These are phyloP conservation scores for Cynoglossus semilaevis DNA, from an alignment of 2,113 vertebrate species.

Conservation along the genomic window DNA sequence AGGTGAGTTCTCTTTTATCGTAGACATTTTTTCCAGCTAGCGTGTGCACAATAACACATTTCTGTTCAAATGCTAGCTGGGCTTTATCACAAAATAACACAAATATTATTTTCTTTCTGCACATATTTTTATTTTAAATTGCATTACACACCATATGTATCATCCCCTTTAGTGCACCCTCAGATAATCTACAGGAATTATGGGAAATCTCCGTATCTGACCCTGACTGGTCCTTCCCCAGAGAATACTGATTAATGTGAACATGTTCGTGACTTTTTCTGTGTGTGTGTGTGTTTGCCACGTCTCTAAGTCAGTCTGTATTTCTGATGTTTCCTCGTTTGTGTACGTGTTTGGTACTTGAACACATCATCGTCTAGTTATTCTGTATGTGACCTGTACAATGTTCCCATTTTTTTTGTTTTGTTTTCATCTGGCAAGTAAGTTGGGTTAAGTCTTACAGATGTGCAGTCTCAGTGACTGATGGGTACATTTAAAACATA, in stretches of 20 bases:
- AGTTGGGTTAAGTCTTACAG: constrained; percentile 6
- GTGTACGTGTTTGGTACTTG: constrained; percentile 42
- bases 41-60: too few species aligned
- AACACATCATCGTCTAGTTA: constrained; percentile 30
- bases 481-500: too few species aligned
- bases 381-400: not conserved
- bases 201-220: constrained; percentile 83
- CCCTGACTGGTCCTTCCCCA: constrained; percentile 58
- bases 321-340: constrained; percentile 27
- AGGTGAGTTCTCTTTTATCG: not conserved
- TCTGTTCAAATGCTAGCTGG: too few species aligned
- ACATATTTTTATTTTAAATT: constrained; percentile 9
- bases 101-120: not conserved
- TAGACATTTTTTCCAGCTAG: too few species aligned
- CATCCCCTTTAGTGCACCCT: constrained; percentile 37
- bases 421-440: constrained; percentile 18
- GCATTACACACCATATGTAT: constrained; percentile 42
- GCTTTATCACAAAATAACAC: too few species aligned
- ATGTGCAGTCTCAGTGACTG: too few species aligned
- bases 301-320: not conserved
- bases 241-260: constrained; percentile 57
- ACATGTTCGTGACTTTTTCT: constrained; percentile 20
- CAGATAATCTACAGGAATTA: constrained; percentile 56
- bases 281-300: not conserved
- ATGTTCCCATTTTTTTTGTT: constrained; percentile 1